Percentiles rank a stretch among this genome's conserved stretches.
These are phyloP conservation scores for Operophtera brumata DNA, from an alignment of 2,888 invertebrate species.

Conservation along the genomic window DNA sequence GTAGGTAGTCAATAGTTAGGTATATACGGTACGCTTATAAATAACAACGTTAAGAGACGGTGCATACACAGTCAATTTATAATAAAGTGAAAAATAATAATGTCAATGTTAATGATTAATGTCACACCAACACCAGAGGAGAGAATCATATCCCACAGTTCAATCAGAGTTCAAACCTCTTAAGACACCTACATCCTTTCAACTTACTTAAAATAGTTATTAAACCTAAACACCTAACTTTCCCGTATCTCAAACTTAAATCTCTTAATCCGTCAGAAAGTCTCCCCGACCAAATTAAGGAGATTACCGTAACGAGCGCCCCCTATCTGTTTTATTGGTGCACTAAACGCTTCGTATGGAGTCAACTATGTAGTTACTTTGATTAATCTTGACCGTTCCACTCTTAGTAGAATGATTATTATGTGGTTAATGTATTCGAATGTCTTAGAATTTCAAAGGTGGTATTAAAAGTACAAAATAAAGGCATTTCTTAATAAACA, in stretches of 20 bases:
- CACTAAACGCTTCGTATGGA: slow-evolving; percentile 29
- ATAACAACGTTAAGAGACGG: too few relatives aligned
- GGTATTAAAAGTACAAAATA: too few relatives aligned
- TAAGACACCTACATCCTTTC: too few relatives aligned
- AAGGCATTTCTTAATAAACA: too few relatives aligned
- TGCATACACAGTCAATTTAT: too few relatives aligned
- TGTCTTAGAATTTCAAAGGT: neutral
- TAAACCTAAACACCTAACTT: neutral
- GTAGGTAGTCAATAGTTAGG: too few relatives aligned
- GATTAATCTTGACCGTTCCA: slow-evolving; percentile 16
- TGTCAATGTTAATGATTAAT: too few relatives aligned
- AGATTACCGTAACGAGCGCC: slow-evolving; percentile 17
- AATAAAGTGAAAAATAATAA: too few relatives aligned
- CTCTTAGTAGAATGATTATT: slow-evolving; percentile 5
- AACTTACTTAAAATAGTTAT: neutral
- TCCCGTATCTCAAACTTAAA: slow-evolving; percentile 7
- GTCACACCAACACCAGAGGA: too few relatives aligned
- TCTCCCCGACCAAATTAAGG: slow-evolving; percentile 11
- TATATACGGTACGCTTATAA: too few relatives aligned
- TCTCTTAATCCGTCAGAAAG: slow-evolving; percentile 15
- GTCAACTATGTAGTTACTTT: slow-evolving; percentile 23
- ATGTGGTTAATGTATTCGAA: slow-evolving; percentile 1
- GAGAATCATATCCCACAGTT: too few relatives aligned
- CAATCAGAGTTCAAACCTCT: too few relatives aligned
- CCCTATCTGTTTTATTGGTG: slow-evolving; percentile 32